Evolutionary conservation across 2,113 vertebrate species (phyloP), one percentile per base, ranked within the genome.

Genomic region (Ceratotherium simum): DNA sequence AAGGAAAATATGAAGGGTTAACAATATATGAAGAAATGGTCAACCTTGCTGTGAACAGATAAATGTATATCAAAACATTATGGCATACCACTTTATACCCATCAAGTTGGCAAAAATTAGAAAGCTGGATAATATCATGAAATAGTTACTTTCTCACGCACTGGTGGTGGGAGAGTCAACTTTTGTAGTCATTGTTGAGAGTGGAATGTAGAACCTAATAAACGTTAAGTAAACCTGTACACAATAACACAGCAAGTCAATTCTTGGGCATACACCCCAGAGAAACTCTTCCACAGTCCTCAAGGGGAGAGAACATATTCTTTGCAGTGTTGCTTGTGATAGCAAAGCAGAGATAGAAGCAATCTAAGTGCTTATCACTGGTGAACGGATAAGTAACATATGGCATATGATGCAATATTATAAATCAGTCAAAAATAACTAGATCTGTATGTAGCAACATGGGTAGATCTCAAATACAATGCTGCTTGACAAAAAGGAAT

Each of bases 41-140:
- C 54, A 51, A 83, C 20, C 54, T 91, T 46, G 33, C 46, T 75
- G 8, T 91, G 87, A 96, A 88, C n/a, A 88, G 48, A 72, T 54
- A 91, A 84, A 75, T 64, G 31, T 48, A 21, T 48, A 81, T 88
- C 94, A 88, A 94, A 65, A 92, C 14, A 95, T 51, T 85, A 4
- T 70, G 23, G 56, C 6, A 79, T 60, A 78, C 46, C 12, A 70
- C 14, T 76, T 90, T 95, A 94, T 3, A 92, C 2, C 10, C 13
- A 91, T 39, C 20, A 97, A 85, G 5, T 25, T 31, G 33, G 21
- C 64, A 97, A 93, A 97, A 96, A 72, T 25, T 51, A 84, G 25
- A 90, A 96, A 81, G 82, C 2, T 83, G 23, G 51, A 80, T 67
- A 96, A 69, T 83, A 67, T 27, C 25, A 62, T 82, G 13, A 96